phyloP scores from a whole-genome alignment of 2,888 invertebrate genomes.

The Unio delphinus region DNA sequence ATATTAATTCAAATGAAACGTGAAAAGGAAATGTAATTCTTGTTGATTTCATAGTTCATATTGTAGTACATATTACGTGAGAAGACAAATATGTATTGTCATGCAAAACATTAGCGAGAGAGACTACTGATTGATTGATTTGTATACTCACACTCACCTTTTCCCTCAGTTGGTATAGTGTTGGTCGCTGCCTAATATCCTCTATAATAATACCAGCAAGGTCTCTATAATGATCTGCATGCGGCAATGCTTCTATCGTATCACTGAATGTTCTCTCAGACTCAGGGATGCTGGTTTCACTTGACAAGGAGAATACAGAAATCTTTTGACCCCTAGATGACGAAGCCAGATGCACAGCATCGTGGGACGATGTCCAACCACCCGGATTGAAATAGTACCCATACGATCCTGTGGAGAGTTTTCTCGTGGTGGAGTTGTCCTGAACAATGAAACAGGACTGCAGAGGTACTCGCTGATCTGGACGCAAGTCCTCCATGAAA shows the following conservation, averaged over 20 bases:
- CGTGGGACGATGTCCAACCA: conserved; percentile 29
- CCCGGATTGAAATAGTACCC: conserved; percentile 13
- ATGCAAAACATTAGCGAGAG: too few species aligned
- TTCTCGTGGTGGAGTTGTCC: conserved; percentile 9
- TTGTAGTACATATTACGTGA: too few species aligned
- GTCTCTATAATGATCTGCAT: conserved; percentile 82
- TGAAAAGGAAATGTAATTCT: too few species aligned
- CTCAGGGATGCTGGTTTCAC: conserved; percentile 10
- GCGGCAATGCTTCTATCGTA: conserved; percentile 84
- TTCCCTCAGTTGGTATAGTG: conserved; percentile 69
- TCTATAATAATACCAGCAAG: conserved; percentile 19
- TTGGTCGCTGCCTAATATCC: conserved; percentile 60
- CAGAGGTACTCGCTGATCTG: conserved; percentile 6
- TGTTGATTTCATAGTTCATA: too few species aligned
- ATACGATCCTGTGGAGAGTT: conserved; percentile 20
- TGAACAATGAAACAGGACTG: conserved; percentile 10
- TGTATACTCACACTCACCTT: conserved; percentile 50
- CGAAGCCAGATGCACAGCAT: conserved; percentile 21
- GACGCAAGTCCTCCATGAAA: too few species aligned
- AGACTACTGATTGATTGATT: too few species aligned
- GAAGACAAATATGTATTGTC: too few species aligned
- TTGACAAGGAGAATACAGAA: conserved; percentile 31
- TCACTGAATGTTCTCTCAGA: conserved; percentile 62
- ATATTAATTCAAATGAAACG: too few species aligned
- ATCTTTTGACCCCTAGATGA: conserved; percentile 17